Evolutionary conservation across 2,113 vertebrate genomes (phyloP).

Genomic region (Ptyas mucosa): DNA sequence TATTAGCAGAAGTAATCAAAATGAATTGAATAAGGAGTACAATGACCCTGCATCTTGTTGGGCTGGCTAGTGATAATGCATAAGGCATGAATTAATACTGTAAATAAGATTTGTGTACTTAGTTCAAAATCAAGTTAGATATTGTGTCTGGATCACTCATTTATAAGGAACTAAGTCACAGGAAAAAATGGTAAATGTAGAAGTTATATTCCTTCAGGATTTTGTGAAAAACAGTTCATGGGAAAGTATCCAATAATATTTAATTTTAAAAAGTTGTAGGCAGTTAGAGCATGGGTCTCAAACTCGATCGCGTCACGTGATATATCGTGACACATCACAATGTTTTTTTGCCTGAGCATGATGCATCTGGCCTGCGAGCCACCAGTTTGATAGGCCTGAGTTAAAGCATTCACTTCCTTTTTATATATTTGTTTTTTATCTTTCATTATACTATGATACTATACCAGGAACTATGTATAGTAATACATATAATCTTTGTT

Average conservation of each 20-base stretch:
- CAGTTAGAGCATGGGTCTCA: conserved; percentile 25
- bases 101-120: conserved; percentile 47
- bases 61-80: conserved; percentile 37
- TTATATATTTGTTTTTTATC: conserved; percentile 49
- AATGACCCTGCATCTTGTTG: not conserved
- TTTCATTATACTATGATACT: conserved; percentile 50
- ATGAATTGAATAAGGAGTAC: conserved; percentile 35
- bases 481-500: conserved; percentile 56
- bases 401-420: conserved; percentile 45
- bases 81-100: conserved; percentile 16
- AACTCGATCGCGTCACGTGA: no score
- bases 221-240: conserved; percentile 54
- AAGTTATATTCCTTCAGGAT: conserved; percentile 62
- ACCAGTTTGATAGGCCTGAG: no score
- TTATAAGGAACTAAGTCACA: conserved; percentile 65
- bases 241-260: conserved; percentile 48
- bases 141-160: conserved; percentile 59
- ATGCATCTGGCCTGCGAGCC: no score
- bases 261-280: conserved; percentile 59
- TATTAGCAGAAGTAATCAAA: conserved; percentile 46
- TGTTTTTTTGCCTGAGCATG: no score
- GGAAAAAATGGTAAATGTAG: conserved; percentile 56
- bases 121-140: conserved; percentile 40
- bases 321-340: no score
- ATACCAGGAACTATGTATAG: conserved; percentile 61